phyloP scores from a whole-genome alignment of 2,888 invertebrate species.

The Volucella inanis region DNA sequence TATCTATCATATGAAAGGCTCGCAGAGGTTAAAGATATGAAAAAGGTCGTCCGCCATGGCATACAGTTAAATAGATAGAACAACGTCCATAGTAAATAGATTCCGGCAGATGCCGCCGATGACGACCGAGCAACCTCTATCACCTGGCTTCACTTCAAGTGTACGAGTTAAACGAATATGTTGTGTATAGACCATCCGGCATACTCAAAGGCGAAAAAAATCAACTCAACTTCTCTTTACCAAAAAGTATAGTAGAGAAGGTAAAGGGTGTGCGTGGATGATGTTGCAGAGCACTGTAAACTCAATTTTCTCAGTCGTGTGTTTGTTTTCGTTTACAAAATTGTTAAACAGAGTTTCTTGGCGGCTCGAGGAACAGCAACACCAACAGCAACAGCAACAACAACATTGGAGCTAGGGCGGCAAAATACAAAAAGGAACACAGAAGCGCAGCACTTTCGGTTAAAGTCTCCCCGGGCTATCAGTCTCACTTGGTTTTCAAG shows the following conservation, averaged over 20 bases:
- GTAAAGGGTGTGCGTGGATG: conserved; percentile 14
- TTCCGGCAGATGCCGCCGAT: conserved; percentile 33
- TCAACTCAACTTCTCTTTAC: conserved; percentile 21
- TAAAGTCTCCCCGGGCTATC: conserved; percentile 50
- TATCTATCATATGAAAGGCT: conserved; percentile 7
- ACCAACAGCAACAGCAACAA: conserved; percentile 47
- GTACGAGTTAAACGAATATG: neutral
- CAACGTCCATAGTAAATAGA: conserved; percentile 55
- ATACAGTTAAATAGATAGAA: conserved; percentile 49
- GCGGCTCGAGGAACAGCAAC: conserved; percentile 24
- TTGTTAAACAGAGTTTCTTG: conserved; percentile 74
- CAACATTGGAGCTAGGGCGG: conserved; percentile 44
- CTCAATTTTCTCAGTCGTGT: conserved; percentile 65
- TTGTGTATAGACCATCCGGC: conserved; percentile 30
- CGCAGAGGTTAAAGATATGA: conserved; percentile 25
- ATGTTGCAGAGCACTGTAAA: conserved; percentile 60
- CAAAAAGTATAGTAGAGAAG: too few species aligned
- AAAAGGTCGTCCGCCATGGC: conserved; percentile 54
- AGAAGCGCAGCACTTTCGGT: conserved; percentile 42
- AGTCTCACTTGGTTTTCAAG: conserved; percentile 58
- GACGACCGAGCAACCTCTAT: neutral
- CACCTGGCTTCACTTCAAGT: conserved; percentile 36
- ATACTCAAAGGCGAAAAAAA: conserved; percentile 52
- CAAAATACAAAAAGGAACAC: conserved; percentile 40
- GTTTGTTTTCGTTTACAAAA: conserved; percentile 76